phyloP scores from a whole-genome alignment of 1,140 invertebrate genomes.

The Lasaia peninsularis region DNA sequence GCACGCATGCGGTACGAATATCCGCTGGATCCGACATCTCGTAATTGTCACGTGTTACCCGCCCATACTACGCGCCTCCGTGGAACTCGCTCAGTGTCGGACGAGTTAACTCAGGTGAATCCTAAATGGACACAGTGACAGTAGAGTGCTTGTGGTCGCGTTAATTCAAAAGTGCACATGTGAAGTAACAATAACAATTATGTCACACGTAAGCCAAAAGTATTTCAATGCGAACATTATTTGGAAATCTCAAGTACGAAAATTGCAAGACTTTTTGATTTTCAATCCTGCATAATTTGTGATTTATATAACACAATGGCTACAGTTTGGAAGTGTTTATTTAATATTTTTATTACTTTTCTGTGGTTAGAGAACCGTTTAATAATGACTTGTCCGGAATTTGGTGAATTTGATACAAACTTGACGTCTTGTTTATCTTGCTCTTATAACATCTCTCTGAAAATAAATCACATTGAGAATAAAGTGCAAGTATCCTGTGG shows the following conservation, averaged over 20 bases:
- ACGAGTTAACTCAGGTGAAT: constrained; percentile 17
- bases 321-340: constrained; percentile 50
- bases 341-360: constrained; percentile 50
- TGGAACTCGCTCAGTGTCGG: neutral
- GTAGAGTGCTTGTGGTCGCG: constrained; percentile 24
- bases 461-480: constrained; percentile 42
- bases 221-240: constrained; percentile 18
- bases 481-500: constrained; percentile 45
- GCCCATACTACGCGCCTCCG: neutral
- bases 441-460: constrained; percentile 54
- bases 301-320: constrained; percentile 44
- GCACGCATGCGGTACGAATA: constrained; percentile 16
- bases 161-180: constrained; percentile 48
- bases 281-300: constrained; percentile 60
- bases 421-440: constrained; percentile 42
- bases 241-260: constrained; percentile 35
- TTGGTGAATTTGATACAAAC: constrained; percentile 42
- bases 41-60: constrained; percentile 1
- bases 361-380: constrained; percentile 44
- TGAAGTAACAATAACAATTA: constrained; percentile 46
- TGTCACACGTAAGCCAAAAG: constrained; percentile 24
- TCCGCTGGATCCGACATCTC: neutral
- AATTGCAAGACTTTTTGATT: constrained; percentile 44
- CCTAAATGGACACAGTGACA: constrained; percentile 40
- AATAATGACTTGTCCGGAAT: constrained; percentile 44